Conservation (phyloP, 2,113 vertebrate genomes). For the Dolichotis patagonum region DNA sequence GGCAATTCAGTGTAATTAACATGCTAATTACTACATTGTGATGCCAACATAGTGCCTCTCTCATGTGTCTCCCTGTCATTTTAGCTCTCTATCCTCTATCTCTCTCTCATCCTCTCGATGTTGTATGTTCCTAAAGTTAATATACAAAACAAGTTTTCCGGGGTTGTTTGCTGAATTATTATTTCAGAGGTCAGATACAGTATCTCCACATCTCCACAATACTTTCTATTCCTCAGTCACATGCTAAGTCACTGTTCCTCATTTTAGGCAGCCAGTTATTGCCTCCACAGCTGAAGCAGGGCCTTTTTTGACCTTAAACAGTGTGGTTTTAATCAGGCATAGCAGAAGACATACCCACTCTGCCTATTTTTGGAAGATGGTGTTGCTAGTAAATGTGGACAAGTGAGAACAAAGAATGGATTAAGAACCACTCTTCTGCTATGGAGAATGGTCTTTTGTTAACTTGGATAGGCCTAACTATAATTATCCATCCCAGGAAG, state of each 20-base stretch:
- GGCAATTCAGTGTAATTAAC: not conserved
- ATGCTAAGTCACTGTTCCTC: not conserved
- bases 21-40: not conserved
- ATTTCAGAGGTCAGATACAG: not conserved
- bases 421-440: not conserved
- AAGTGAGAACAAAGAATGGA: not conserved
- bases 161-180: not conserved
- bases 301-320: not conserved
- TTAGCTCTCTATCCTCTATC: not conserved
- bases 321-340: not conserved
- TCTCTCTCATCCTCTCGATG: not conserved
- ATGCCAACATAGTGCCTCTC: not conserved
- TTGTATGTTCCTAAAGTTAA: not conserved
- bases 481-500: not conserved
- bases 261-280: constrained; percentile 27
- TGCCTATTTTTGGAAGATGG: not conserved
- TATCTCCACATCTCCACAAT: too few relatives aligned
- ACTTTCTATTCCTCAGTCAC: not conserved
- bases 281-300: not conserved
- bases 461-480: not conserved
- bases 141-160: not conserved
- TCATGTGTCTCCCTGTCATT: not conserved
- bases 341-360: not conserved
- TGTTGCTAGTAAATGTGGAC: not conserved
- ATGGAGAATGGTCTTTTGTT: not conserved